phyloP scores from a whole-genome alignment of 2,797 vertebrate species.

The Urocyon cinereoargenteus region DNA sequence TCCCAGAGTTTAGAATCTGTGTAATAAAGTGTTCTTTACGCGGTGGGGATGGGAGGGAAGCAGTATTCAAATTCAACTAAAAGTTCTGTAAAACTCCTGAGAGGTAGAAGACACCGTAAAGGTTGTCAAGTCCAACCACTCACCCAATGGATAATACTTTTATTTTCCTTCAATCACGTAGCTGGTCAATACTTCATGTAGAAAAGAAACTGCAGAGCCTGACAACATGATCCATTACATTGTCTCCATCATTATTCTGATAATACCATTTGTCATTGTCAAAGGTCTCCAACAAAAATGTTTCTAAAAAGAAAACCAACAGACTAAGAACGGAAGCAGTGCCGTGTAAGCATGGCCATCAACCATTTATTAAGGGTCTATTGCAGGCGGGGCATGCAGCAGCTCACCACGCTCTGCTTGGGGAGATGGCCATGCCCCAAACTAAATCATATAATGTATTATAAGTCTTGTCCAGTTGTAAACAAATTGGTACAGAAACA shows the following conservation, averaged over 20 bases:
- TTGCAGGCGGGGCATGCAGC: not conserved
- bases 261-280: slow-evolving; percentile 73
- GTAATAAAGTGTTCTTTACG: slow-evolving; percentile 17
- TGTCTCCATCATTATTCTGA: slow-evolving; percentile 73
- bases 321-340: slow-evolving; percentile 1
- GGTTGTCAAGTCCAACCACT: slow-evolving; percentile 21
- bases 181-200: slow-evolving; percentile 65
- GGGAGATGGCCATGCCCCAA: not conserved
- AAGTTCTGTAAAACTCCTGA: not conserved
- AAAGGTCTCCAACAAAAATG: slow-evolving; percentile 60
- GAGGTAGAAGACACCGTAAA: not conserved
- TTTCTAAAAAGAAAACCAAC: slow-evolving; percentile 63
- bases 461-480: not conserved
- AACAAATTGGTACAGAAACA: not conserved
- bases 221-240: slow-evolving; percentile 69
- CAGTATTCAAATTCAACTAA: not conserved
- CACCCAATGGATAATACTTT: slow-evolving; percentile 51
- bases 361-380: not conserved
- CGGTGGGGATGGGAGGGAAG: not conserved
- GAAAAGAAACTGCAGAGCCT: slow-evolving; percentile 58
- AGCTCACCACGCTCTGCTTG: not conserved
- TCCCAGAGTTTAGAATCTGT: not conserved
- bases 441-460: not conserved
- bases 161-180: slow-evolving; percentile 59
- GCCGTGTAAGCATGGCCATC: not conserved